These are phyloP conservation scores for Mirounga angustirostris DNA, from an alignment of 2,113 vertebrate species.

Conservation along the genomic window DNA sequence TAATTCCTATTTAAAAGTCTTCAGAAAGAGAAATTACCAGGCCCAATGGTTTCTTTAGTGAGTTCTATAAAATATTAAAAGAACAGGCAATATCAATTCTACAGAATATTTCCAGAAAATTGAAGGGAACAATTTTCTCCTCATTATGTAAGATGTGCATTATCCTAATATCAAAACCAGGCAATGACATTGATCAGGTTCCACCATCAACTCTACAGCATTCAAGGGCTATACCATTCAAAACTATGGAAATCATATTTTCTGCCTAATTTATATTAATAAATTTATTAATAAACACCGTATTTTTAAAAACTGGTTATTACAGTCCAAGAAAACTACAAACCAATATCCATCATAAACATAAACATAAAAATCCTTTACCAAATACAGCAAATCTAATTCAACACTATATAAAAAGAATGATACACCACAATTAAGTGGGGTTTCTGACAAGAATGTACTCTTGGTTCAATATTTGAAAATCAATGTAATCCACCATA, in stretches of 20 bases:
- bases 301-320: neutral
- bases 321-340: neutral
- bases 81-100: neutral
- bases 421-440: neutral
- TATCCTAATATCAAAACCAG: neutral
- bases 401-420: neutral
- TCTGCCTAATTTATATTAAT: neutral
- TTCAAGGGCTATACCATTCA: neutral
- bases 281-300: neutral
- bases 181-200: neutral
- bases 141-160: neutral
- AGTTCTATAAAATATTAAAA: neutral
- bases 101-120: neutral
- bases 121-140: neutral
- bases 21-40: neutral
- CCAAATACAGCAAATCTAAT: neutral
- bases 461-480: neutral
- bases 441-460: neutral
- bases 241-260: neutral
- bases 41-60: neutral
- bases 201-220: neutral
- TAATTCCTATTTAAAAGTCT: neutral
- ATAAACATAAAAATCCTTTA: neutral
- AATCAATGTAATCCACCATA: neutral
- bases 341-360: neutral